These are phyloP conservation scores for Macquaria ambigua DNA, from an alignment of 2,113 vertebrate genomes.

Conservation along the genomic window DNA sequence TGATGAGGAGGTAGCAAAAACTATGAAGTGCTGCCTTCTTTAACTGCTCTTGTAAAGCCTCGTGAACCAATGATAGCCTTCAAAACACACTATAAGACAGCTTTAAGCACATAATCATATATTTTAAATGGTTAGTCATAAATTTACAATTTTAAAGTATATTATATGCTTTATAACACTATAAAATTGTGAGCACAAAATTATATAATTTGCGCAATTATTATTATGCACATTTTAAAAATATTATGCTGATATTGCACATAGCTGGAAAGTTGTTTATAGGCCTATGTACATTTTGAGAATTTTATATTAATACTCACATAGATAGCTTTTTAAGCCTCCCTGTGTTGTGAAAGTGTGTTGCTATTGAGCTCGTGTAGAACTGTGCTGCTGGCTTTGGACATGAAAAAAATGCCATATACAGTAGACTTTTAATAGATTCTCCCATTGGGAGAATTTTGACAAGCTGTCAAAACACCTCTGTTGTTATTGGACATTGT, in stretches of 20 bases:
- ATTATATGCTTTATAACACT: too few species aligned
- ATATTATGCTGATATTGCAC: not conserved
- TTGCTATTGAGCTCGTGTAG: conserved; percentile 47
- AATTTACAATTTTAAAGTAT: not conserved
- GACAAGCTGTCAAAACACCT: conserved; percentile 74
- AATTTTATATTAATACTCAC: not conserved
- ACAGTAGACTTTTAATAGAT: conserved; percentile 69
- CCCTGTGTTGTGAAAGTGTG: conserved; percentile 21
- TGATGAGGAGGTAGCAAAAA: not conserved
- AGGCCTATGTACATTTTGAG: not conserved
- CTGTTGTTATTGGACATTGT: conserved; percentile 58
- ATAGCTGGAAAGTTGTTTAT: not conserved
- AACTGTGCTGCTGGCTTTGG: conserved; percentile 31
- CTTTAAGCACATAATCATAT: not conserved
- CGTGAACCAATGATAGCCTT: not conserved
- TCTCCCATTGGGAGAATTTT: conserved; percentile 60
- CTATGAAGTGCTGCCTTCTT: not conserved
- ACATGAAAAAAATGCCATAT: conserved; percentile 57
- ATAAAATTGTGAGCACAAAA: not conserved
- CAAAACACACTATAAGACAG: not conserved
- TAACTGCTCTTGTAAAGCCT: not conserved
- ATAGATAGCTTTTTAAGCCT: not conserved
- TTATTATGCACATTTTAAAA: not conserved
- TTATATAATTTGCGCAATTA: not conserved
- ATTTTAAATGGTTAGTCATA: not conserved